A percentile compares a stretch with the other conserved stretches of the same genome.
These are phyloP conservation scores for Arothron firmamentum DNA, from an alignment of 2,113 vertebrate species.

Conservation along the genomic window DNA sequence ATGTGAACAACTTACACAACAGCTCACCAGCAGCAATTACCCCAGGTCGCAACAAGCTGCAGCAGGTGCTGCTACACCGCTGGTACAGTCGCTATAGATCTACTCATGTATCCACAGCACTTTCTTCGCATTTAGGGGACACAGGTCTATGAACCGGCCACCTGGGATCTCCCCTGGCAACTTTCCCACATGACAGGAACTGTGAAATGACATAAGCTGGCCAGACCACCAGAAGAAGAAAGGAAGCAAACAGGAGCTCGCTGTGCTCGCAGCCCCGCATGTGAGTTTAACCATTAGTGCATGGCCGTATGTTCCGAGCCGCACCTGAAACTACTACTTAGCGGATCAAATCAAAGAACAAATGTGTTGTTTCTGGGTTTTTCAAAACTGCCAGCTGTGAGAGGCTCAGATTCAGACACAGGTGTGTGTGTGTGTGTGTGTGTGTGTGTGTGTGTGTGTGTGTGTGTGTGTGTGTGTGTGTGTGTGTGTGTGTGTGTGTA, in stretches of 20 bases:
- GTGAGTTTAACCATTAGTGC: slow-evolving; percentile 11
- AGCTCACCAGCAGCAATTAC: too few relatives aligned
- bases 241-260: too few relatives aligned
- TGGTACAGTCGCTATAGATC: too few relatives aligned
- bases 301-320: slow-evolving; percentile 15
- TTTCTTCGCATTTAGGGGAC: too few relatives aligned
- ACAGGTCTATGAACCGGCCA: too few relatives aligned
- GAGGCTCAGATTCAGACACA: slow-evolving; percentile 38
- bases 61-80: too few relatives aligned
- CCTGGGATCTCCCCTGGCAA: too few relatives aligned
- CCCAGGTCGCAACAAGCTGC: too few relatives aligned
- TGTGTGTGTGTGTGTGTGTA: neutral
- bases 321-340: slow-evolving; percentile 19
- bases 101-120: too few relatives aligned
- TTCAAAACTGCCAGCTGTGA: slow-evolving; percentile 22
- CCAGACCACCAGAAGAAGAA: too few relatives aligned
- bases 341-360: slow-evolving; percentile 42
- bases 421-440: slow-evolving; percentile 42
- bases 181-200: too few relatives aligned
- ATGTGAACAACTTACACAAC: slow-evolving; percentile 2
- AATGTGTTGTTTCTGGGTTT: slow-evolving; percentile 19
- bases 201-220: too few relatives aligned
- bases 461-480: neutral
- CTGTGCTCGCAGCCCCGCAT: slow-evolving; percentile 10
- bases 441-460: slow-evolving; percentile 2